Base-by-base conservation (phyloP, 2,797 vertebrate species). In the Bradypus variegatus region DNA sequence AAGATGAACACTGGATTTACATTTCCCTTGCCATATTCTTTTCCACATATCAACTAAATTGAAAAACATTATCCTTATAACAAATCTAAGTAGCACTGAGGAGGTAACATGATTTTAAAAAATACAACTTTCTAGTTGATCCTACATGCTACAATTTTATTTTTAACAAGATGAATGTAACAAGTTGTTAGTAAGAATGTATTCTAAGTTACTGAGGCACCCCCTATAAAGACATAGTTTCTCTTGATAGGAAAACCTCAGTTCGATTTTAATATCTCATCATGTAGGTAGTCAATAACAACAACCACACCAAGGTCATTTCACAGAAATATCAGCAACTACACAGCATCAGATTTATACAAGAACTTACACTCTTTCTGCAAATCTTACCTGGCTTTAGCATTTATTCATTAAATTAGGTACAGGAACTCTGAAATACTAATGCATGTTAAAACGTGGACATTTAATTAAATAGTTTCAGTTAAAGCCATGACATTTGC, bases 371-470 rank as follows among this genome's bases (percentile, higher is more conserved):
- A 72, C 38, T 88, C 67, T 95, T 92, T 31, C 84, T 92, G 67
- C 18, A 95, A 95, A 91, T 95, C 91, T 94, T 95, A 96, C 90
- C 95, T 94, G 91, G 38, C 2, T 55, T 94, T 92, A 94, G 45
- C 36, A 88, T 86, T 94, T 58, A 88, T 25, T 89, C 45, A 90
- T 67, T 92, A 92, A 60, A 83, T 89, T 67, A 88, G 58, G 78
- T 41, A 94, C 3, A 81, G 69, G 70, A 84, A 95, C 73, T 86
- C 16, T 67, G 31, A 92, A 91, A 91, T 80, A 70, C 84, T 88
- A 91, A 73, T 13, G 45, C 53, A 89, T 48, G 94, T 93, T 93
- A 76, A 93, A 94, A 69, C 41, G 73, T 33, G n/a, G 25, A 93
- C 69, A 85, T 70, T 48, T 69, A 80, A 19, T 38, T 95, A 38